A percentile compares a stretch with the other conserved stretches of the same genome.
phyloP scores from a whole-genome alignment of 2,797 vertebrate genomes.

The Leucoraja ocellata region DNA sequence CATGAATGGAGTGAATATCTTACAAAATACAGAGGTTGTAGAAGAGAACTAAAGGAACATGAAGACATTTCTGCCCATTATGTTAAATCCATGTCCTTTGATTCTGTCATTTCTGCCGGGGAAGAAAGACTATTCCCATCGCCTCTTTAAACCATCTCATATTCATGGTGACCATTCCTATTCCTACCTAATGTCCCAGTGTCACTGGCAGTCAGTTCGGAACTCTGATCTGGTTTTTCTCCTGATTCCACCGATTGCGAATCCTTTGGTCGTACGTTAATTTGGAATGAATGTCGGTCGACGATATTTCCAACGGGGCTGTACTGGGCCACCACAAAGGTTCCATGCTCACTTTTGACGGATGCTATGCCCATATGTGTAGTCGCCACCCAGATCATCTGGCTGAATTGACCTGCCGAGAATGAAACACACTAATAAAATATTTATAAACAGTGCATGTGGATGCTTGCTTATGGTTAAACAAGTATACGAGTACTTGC shows the following conservation, averaged over 20 bases:
- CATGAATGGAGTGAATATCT: too few species aligned
- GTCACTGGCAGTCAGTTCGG: neutral
- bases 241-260: neutral
- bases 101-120: neutral
- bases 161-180: neutral
- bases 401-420: neutral
- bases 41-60: too few species aligned
- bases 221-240: neutral
- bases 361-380: neutral
- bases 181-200: neutral
- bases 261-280: neutral
- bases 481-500: too few species aligned
- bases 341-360: neutral
- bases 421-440: neutral
- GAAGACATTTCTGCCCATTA: neutral
- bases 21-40: too few species aligned
- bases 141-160: neutral
- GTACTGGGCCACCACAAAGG: constrained; percentile 18
- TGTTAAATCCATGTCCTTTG: neutral
- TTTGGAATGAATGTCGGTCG: neutral
- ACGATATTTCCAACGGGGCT: constrained; percentile 27
- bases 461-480: neutral
- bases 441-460: neutral
- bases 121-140: neutral
- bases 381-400: neutral